A percentile compares a stretch with the other conserved stretches of the same genome.
These are phyloP conservation scores for Gasterosteus aculeatus DNA, from an alignment of 2,113 vertebrate genomes.

Conservation along the genomic window DNA sequence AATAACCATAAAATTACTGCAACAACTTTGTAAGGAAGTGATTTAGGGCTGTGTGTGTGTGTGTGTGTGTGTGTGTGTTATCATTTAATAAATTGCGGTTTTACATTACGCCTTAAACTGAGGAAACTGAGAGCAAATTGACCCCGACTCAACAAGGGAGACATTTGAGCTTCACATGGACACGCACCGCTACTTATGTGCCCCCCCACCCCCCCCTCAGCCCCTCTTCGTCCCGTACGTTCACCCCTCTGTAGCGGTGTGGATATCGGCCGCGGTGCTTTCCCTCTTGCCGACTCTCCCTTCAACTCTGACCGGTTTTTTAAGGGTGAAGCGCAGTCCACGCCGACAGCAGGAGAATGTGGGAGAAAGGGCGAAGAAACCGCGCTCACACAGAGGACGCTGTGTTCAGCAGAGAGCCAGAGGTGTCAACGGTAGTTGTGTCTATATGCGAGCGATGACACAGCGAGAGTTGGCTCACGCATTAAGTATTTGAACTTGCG, in stretches of 20 bases:
- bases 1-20: conserved; percentile 36
- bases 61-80: conserved; percentile 15
- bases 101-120: conserved; percentile 50
- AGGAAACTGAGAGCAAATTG: conserved; percentile 45
- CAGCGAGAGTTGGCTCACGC: conserved; percentile 10
- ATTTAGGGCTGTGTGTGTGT: conserved; percentile 3
- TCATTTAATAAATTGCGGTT: conserved; percentile 34
- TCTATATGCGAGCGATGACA: conserved; percentile 30
- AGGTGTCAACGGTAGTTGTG: conserved; percentile 51
- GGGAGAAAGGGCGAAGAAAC: conserved; percentile 17
- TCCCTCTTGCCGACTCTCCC: conserved; percentile 38
- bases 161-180: conserved; percentile 40
- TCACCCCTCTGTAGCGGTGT: conserved; percentile 31
- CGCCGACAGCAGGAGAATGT: conserved; percentile 36
- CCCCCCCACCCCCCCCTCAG: not conserved
- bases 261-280: conserved; percentile 27
- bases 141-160: conserved; percentile 44
- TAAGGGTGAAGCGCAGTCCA: conserved; percentile 35
- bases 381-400: conserved; percentile 41
- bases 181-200: conserved; percentile 41
- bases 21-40: conserved; percentile 7
- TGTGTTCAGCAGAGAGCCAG: conserved; percentile 37
- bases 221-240: conserved; percentile 1
- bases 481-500: conserved; percentile 18
- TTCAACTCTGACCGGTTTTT: conserved; percentile 49